A percentile compares a stretch with the other conserved stretches of the same genome.
phyloP scores from a whole-genome alignment of 2,113 vertebrate species.

The Myocastor coypus region DNA sequence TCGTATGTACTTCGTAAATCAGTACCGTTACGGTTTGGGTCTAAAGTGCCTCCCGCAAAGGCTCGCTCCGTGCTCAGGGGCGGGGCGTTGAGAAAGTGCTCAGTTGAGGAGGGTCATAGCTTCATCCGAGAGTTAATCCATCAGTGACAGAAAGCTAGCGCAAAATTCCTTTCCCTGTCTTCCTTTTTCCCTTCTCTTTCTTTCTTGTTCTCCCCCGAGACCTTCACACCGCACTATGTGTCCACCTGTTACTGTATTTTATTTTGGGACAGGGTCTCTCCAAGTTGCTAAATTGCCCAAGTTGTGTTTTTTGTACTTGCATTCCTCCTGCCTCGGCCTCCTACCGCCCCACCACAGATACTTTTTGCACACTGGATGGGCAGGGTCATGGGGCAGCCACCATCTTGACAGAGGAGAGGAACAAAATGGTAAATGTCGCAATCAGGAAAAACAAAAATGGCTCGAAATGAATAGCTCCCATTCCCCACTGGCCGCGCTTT shows the following conservation, averaged over 20 bases:
- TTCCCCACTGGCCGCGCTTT: not conserved
- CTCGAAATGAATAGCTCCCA: fast-evolving
- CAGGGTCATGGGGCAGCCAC: fast-evolving
- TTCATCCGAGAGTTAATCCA: not conserved
- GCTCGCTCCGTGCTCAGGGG: not conserved
- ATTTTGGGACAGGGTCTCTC: not conserved
- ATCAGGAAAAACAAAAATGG: not conserved
- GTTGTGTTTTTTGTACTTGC: not conserved
- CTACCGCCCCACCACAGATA: not conserved
- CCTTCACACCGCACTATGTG: not conserved
- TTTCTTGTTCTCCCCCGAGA: not conserved
- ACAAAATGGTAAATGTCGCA: not conserved
- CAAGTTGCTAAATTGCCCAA: not conserved
- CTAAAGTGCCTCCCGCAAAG: not conserved
- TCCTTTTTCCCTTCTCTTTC: fast-evolving
- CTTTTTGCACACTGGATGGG: not conserved
- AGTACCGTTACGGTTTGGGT: not conserved
- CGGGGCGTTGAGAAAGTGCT: not conserved
- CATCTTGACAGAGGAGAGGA: not conserved
- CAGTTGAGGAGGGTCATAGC: not conserved
- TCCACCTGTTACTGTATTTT: not conserved
- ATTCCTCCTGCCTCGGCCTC: not conserved
- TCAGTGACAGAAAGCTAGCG: not conserved
- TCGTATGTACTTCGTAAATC: not conserved
- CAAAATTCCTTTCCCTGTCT: not conserved